Conservation (phyloP, 2,113 vertebrate species). For the Rostratula benghalensis region DNA sequence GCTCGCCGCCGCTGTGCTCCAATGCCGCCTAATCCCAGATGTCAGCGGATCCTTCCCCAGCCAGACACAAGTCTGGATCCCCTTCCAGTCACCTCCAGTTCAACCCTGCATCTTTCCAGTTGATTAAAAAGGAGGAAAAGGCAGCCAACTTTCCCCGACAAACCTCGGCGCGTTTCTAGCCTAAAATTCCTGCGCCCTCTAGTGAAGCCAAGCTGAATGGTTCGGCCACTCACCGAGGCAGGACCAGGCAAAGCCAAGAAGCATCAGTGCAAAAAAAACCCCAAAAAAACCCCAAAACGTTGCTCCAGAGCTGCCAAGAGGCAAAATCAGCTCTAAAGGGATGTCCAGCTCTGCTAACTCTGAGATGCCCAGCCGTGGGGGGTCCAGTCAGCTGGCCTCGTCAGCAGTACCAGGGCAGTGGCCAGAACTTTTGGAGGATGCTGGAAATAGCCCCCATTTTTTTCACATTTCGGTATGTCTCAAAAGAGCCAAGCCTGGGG, state of each 20-base stretch:
- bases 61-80: slow-evolving; percentile 65
- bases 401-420: fast-evolving
- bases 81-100: slow-evolving; percentile 69
- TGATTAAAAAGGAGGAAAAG: slow-evolving; percentile 56
- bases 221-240: not conserved
- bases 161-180: not conserved
- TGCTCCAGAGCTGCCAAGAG: not conserved
- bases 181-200: slow-evolving; percentile 79
- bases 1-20: not conserved
- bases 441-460: not conserved
- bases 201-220: slow-evolving; percentile 51
- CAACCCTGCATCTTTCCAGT: slow-evolving; percentile 70
- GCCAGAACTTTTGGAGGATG: not conserved
- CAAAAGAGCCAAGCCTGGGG: not conserved
- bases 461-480: fast-evolving
- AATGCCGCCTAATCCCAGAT: slow-evolving; percentile 57
- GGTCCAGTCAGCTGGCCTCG: fast-evolving
- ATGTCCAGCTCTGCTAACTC: not conserved
- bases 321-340: not conserved
- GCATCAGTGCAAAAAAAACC: not conserved
- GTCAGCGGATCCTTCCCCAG: slow-evolving; percentile 59
- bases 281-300: too few species aligned
- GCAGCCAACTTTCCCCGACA: slow-evolving; percentile 54
- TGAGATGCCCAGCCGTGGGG: not conserved
- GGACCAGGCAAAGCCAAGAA: not conserved